Conservation (phyloP, 2,888 invertebrate genomes). For the Diploptera punctata region DNA sequence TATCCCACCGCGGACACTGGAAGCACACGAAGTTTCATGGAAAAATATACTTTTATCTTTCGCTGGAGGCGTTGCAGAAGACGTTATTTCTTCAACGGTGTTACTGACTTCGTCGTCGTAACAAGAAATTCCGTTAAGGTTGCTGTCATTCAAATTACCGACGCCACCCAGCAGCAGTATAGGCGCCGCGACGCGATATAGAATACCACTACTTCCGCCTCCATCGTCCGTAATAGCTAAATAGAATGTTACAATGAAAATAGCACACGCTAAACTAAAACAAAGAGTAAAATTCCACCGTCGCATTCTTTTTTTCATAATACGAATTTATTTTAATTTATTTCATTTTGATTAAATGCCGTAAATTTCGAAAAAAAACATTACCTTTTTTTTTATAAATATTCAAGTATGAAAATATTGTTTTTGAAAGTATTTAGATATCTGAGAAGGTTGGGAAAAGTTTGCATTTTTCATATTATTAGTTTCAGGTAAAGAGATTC, state of each 20-base stretch:
- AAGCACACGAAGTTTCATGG: constrained; percentile 67
- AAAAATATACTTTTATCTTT: constrained; percentile 62
- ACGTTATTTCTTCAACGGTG: constrained; percentile 17
- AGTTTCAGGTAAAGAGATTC: too few species aligned
- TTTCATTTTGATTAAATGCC: too few species aligned
- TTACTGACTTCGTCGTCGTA: constrained; percentile 26
- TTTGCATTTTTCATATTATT: too few species aligned
- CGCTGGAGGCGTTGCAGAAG: not conserved
- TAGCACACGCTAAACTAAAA: not conserved
- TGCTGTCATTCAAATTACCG: not conserved
- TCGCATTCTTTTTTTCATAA: constrained; percentile 16
- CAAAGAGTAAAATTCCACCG: not conserved
- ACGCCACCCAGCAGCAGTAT: constrained; percentile 15
- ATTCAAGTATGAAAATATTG: too few species aligned
- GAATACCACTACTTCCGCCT: constrained; percentile 8
- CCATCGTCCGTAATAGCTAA: constrained; percentile 7
- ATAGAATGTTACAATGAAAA: constrained; percentile 29
- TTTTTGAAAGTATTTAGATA: too few species aligned
- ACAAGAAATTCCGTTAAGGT: constrained; percentile 29
- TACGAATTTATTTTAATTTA: not conserved
- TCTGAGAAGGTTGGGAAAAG: too few species aligned
- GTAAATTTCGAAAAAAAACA: too few species aligned
- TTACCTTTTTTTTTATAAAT: too few species aligned
- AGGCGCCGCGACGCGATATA: constrained; percentile 27
- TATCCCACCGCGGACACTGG: constrained; percentile 46